Evolutionary conservation across 1,140 invertebrate species (phyloP), one percentile per base, ranked within the genome.

Genomic region (Zaprionus tsacasi): DNA sequence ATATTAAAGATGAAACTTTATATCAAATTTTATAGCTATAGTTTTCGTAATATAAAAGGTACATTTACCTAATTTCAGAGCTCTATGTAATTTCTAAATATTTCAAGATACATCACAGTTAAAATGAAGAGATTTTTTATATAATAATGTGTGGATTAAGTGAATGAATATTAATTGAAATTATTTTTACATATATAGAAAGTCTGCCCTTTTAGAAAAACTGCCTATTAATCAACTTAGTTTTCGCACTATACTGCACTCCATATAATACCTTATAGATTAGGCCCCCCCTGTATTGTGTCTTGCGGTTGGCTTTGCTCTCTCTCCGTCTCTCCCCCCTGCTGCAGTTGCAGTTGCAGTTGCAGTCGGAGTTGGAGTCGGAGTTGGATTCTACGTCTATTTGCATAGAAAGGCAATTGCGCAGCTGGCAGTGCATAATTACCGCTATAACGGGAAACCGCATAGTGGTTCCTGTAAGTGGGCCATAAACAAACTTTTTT

Each of bases 401-500:
- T 81, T 78, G 52, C 79, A 82, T 76, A 86, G 70, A 66, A 70
- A 76, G 21, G 67, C 82, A 86, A 78, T 79, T 70, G 79, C 66
- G 43, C 69, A 59, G 50, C 74, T 63, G 74, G 66, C 70, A 82
- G 74, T 86, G 82, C 80, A 88, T 88, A 88, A 88, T 89, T 88
- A 88, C 85, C 74, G 56, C 65, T 55, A 48, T 76, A 57, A 57
- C 45, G 56, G 55, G 72, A 71, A 82, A 82, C 80, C 76, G 79
- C 79, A 82, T 82, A 73, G 80, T 82, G 65, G 66, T 60, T 40
- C 43, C 55, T 61, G 40, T 73, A 87, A 87, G 83, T 87, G 85
- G 85, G 80, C 66, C 85, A 88, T 78, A 86, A 86, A 70, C 72
- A 75, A 81, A 85, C 58, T 86, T 85, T 48, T 80, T 71, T 87